A percentile compares a stretch with the other conserved stretches of the same genome.
These are phyloP conservation scores for Thunnus maccoyii DNA, from an alignment of 2,113 vertebrate genomes.

Conservation along the genomic window DNA sequence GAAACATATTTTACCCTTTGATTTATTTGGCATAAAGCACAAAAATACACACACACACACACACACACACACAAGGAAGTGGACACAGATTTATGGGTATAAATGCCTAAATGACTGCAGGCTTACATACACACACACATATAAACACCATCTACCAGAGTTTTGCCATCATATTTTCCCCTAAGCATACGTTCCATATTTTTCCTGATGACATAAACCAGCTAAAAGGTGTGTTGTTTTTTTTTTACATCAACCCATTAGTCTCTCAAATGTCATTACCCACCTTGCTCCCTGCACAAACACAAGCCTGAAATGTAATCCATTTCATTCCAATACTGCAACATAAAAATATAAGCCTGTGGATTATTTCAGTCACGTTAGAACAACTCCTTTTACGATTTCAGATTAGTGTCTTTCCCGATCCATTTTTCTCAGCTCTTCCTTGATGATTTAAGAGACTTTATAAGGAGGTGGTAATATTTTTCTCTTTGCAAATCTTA, in stretches of 20 bases:
- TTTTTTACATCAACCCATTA: conserved; percentile 53
- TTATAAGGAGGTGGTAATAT: not conserved
- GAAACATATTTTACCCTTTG: conserved; percentile 28
- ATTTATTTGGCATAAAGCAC: conserved; percentile 28
- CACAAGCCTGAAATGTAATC: conserved; percentile 26
- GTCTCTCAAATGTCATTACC: conserved; percentile 56
- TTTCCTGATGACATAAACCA: conserved; percentile 64
- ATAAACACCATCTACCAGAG: conserved; percentile 6
- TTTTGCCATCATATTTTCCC: conserved; percentile 62
- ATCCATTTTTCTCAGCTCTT: not conserved
- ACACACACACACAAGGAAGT: not conserved
- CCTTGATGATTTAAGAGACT: conserved; percentile 7
- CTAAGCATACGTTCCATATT: conserved; percentile 69
- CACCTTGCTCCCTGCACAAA: conserved; percentile 18
- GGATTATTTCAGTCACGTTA: not conserved
- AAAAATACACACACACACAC: conserved; percentile 24
- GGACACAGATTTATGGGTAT: not conserved
- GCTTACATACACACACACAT: conserved; percentile 5
- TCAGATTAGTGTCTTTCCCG: not conserved
- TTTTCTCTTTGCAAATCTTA: conserved; percentile 7
- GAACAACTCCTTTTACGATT: not conserved
- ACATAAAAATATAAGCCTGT: not conserved
- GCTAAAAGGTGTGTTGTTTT: conserved; percentile 44
- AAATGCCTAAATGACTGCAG: not conserved
- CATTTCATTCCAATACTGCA: not conserved